phyloP scores from a whole-genome alignment of 2,113 vertebrate genomes.

The Chaetodon trifascialis region DNA sequence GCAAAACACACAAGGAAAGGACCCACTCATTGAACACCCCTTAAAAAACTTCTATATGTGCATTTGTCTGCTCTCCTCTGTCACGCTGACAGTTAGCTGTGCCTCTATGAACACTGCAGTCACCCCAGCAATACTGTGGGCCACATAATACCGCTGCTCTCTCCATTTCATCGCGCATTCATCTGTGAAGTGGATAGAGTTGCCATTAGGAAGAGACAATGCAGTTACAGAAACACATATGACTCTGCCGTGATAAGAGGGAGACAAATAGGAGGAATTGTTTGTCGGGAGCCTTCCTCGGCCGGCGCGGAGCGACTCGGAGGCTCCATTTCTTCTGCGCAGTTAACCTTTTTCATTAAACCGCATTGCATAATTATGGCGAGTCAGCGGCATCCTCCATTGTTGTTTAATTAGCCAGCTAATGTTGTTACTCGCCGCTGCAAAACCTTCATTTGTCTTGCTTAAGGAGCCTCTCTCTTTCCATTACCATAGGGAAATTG shows the following conservation, averaged over 20 bases:
- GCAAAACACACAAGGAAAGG: background rate
- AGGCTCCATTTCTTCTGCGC: conserved; percentile 72
- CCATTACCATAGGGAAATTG: conserved; percentile 79
- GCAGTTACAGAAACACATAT: conserved; percentile 57
- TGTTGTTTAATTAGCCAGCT: conserved; percentile 89
- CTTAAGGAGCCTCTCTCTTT: conserved; percentile 82
- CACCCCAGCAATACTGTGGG: conserved; percentile 44
- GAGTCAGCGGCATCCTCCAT: conserved; percentile 78
- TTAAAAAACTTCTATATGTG: conserved; percentile 13
- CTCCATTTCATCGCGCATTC: conserved; percentile 64
- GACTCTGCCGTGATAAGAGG: conserved; percentile 54
- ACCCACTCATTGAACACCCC: conserved; percentile 6
- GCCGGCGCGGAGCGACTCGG: conserved; percentile 41
- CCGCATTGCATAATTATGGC: conserved; percentile 78
- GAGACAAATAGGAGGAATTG: conserved; percentile 57
- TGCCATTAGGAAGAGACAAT: conserved; percentile 64
- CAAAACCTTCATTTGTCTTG: conserved; percentile 87
- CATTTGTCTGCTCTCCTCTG: conserved; percentile 1
- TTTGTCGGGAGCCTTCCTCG: conserved; percentile 56
- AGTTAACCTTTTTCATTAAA: conserved; percentile 84
- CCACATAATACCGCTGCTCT: conserved; percentile 58
- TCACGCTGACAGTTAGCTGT: conserved; percentile 29
- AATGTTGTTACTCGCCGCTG: conserved; percentile 85
- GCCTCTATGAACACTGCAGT: conserved; percentile 32
- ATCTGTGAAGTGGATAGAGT: conserved; percentile 66